Evolutionary conservation across 2,113 vertebrate species (phyloP).

Genomic region (Sula dactylatra): DNA sequence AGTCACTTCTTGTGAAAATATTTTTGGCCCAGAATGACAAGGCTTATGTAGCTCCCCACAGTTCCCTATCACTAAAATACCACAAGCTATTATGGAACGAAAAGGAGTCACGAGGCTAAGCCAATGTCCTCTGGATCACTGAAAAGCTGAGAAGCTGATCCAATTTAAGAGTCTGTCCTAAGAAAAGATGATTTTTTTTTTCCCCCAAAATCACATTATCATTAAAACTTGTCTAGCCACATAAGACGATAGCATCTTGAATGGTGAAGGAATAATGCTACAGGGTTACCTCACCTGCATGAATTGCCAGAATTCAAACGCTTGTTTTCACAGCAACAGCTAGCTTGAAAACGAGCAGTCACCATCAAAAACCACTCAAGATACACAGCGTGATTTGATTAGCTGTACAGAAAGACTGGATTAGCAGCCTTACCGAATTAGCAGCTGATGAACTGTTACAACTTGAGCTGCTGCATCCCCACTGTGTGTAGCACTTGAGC

Average conservation of each 20-base stretch:
- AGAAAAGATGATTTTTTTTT: not conserved
- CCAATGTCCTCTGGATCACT: not conserved
- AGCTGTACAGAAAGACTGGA: not conserved
- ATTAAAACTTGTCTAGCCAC: not conserved
- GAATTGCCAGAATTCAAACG: not conserved
- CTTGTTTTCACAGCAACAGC: not conserved
- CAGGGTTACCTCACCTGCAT: not conserved
- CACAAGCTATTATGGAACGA: not conserved
- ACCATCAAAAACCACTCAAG: not conserved
- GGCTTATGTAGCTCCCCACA: not conserved
- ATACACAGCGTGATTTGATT: not conserved
- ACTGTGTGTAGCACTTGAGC: not conserved
- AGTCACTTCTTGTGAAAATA: not conserved
- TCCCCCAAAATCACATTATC: not conserved
- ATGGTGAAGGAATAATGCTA: not conserved
- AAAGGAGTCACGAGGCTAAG: not conserved
- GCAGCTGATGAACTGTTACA: not conserved
- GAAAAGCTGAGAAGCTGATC: not conserved
- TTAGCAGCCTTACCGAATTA: not conserved
- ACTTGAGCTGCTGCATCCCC: not conserved
- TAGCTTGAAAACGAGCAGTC: not conserved
- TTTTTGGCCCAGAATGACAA: slow-evolving; percentile 5
- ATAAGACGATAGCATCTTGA: not conserved
- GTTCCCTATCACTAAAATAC: slow-evolving; percentile 19
- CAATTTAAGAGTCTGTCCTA: not conserved